These are phyloP conservation scores for Bothrops jararaca DNA, from an alignment of 2,113 vertebrate species.

Conservation along the genomic window DNA sequence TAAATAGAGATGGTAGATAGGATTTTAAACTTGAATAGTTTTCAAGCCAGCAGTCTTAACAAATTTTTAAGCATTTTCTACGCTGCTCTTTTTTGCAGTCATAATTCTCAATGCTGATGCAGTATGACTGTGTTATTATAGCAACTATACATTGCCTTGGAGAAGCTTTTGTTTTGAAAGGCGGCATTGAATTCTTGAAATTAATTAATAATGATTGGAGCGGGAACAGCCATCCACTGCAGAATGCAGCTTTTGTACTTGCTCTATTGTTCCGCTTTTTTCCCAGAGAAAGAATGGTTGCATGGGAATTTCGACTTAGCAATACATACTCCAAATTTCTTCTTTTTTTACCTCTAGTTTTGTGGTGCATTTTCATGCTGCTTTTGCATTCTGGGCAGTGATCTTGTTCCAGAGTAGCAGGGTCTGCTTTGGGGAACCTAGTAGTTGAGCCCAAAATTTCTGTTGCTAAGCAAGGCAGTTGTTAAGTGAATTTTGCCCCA, in stretches of 20 bases:
- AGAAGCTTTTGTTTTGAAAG: not conserved
- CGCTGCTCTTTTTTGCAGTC: not conserved
- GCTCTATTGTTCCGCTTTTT: not conserved
- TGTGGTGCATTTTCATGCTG: not conserved
- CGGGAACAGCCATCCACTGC: not conserved
- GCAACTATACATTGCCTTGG: not conserved
- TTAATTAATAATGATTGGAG: not conserved
- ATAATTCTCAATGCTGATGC: not conserved
- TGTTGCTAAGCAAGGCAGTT: not conserved
- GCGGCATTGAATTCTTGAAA: not conserved
- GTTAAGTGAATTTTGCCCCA: not conserved
- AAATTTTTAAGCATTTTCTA: not conserved
- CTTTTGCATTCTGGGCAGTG: not conserved
- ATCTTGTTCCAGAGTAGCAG: not conserved
- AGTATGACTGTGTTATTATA: not conserved
- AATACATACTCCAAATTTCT: not conserved
- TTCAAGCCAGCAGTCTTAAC: not conserved
- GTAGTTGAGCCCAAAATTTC: not conserved
- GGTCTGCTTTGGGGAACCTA: not conserved
- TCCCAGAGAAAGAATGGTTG: not conserved
- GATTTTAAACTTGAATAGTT: not conserved
- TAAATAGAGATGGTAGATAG: not conserved
- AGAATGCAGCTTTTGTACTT: not conserved
- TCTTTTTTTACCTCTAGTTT: not conserved
- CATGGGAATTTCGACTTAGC: not conserved